Percentiles rank a stretch among this genome's conserved stretches.
phyloP scores from a whole-genome alignment of 2,888 invertebrate genomes.

The Pristionchus mayeri region DNA sequence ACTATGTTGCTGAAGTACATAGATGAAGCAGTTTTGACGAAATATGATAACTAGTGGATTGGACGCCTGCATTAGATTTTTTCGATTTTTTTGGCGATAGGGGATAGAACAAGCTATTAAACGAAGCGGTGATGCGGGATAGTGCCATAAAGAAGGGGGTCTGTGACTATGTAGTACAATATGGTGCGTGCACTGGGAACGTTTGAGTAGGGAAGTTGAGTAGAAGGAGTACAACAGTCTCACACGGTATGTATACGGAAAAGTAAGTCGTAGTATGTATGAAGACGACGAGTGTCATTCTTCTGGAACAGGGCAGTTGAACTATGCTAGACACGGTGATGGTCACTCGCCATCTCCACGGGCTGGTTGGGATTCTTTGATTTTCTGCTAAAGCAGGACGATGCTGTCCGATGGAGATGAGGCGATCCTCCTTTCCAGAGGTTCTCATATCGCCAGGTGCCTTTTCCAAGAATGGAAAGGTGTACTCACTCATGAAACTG shows the following conservation, averaged over 20 bases:
- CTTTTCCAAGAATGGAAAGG: too few relatives aligned
- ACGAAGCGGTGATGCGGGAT: background rate
- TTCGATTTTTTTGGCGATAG: too few relatives aligned
- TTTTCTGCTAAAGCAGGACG: background rate
- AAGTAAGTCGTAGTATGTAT: too few relatives aligned
- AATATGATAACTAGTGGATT: too few relatives aligned
- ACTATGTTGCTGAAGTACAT: background rate
- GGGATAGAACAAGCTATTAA: background rate
- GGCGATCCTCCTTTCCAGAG: background rate
- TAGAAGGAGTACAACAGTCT: too few relatives aligned
- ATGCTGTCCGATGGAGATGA: background rate
- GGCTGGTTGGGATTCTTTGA: background rate
- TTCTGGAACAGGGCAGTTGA: background rate
- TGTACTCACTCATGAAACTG: background rate
- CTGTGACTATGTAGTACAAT: background rate
- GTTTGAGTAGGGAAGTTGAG: conserved; percentile 6
- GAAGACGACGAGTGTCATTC: too few relatives aligned
- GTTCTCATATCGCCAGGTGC: too few relatives aligned
- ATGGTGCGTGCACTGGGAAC: background rate
- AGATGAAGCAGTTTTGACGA: conserved; percentile 29
- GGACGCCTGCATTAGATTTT: too few relatives aligned
- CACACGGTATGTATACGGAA: background rate
- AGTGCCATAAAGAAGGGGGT: background rate
- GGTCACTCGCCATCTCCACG: background rate
- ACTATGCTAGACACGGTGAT: background rate